Conservation (phyloP, 2,888 invertebrate species). For the Polyommatus iphigenia region DNA sequence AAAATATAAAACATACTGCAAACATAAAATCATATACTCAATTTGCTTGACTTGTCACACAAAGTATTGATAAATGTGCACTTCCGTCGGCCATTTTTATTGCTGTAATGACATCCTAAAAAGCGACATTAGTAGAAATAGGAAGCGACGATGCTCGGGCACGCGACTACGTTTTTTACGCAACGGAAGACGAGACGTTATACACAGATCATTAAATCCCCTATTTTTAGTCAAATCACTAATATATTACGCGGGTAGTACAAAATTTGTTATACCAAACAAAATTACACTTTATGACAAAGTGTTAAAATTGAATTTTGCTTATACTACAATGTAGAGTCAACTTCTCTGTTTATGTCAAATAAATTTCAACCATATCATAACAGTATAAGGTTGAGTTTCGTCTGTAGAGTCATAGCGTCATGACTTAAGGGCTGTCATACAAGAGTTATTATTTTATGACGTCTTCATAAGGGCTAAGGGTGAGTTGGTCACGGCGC, state of each 20-base stretch:
- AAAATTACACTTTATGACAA: neutral
- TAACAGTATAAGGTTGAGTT: conserved; percentile 35
- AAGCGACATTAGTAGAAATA: conserved; percentile 40
- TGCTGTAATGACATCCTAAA: conserved; percentile 41
- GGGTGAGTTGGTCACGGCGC: conserved; percentile 49
- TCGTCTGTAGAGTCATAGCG: conserved; percentile 33
- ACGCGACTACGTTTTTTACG: conserved; percentile 60
- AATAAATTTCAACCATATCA: conserved; percentile 36
- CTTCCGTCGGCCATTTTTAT: conserved; percentile 30
- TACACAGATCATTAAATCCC: conserved; percentile 74
- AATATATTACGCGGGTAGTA: conserved; percentile 43
- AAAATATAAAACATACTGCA: conserved; percentile 1
- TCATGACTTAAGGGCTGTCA: conserved; percentile 54
- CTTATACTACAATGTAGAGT: conserved; percentile 62
- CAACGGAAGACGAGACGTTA: conserved; percentile 70
- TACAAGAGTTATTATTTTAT: conserved; percentile 69
- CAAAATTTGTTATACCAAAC: neutral
- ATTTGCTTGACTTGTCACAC: neutral
- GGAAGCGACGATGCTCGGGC: conserved; percentile 37
- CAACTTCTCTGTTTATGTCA: conserved; percentile 44
- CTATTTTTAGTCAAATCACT: conserved; percentile 57
- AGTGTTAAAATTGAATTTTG: conserved; percentile 40
- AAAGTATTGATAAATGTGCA: conserved; percentile 32
- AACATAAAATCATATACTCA: conserved; percentile 9
- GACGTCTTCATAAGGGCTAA: conserved; percentile 62